Evolutionary conservation across 2,113 vertebrate genomes (phyloP).

Genomic region (Aspidoscelis tigris): DNA sequence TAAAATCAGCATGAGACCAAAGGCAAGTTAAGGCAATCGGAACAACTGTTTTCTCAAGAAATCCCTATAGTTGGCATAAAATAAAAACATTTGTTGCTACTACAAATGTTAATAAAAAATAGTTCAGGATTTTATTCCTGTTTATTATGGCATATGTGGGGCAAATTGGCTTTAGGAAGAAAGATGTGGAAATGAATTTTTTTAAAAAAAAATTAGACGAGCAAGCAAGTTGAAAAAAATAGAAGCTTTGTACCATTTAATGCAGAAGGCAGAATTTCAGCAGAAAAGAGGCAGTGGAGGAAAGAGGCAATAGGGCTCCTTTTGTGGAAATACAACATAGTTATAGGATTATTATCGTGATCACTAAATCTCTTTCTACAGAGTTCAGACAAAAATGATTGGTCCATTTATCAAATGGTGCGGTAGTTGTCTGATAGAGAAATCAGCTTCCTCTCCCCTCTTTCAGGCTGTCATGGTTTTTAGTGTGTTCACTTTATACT

Average conservation of each 20-base stretch:
- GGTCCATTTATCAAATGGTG: too few relatives aligned
- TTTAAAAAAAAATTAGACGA: background rate
- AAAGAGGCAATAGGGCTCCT: background rate
- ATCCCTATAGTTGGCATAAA: too few relatives aligned
- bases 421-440: too few relatives aligned
- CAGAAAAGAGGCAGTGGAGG: background rate
- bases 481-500: too few relatives aligned
- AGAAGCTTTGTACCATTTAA: background rate
- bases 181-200: background rate
- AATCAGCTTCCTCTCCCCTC: too few relatives aligned
- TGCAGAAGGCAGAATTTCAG: background rate
- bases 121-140: background rate
- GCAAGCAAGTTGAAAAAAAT: background rate
- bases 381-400: background rate
- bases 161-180: constrained; percentile 1
- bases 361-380: background rate
- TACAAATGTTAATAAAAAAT: constrained; percentile 6
- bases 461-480: too few relatives aligned
- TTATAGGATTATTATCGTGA: background rate
- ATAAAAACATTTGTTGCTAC: background rate
- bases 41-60: background rate
- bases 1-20: background rate
- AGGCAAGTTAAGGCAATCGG: background rate
- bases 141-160: background rate
- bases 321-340: background rate